A percentile compares a stretch with the other conserved stretches of the same genome.
These are phyloP conservation scores for Noctua janthina DNA, from an alignment of 2,888 invertebrate species.

Conservation along the genomic window DNA sequence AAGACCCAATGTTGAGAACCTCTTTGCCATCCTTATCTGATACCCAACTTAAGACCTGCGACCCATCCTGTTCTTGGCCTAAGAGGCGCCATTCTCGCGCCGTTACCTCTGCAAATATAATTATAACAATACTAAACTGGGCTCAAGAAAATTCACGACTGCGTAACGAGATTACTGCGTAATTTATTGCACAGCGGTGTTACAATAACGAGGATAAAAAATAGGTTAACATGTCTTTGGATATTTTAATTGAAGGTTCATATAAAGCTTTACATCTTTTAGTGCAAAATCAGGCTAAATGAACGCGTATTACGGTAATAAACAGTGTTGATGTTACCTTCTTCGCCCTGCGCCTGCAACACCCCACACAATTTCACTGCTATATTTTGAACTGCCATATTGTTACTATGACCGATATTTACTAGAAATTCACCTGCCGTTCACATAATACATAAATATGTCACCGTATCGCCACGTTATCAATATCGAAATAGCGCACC, in stretches of 20 bases:
- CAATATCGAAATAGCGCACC: slow-evolving; percentile 73
- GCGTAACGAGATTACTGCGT: slow-evolving; percentile 24
- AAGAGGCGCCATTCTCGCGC: slow-evolving; percentile 95
- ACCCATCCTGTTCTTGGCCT: slow-evolving; percentile 95
- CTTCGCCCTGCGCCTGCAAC: slow-evolving; percentile 85
- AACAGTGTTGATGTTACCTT: slow-evolving; percentile 80
- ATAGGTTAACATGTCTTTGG: neutral
- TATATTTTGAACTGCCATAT: slow-evolving; percentile 88
- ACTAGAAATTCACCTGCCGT: slow-evolving; percentile 70
- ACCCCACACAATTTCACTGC: slow-evolving; percentile 91
- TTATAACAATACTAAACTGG: slow-evolving; percentile 16
- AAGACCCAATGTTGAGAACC: slow-evolving; percentile 90
- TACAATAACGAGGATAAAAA: neutral
- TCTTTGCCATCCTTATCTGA: slow-evolving; percentile 76
- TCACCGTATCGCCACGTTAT: slow-evolving; percentile 75
- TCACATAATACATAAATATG: slow-evolving; percentile 69
- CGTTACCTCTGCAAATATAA: slow-evolving; percentile 87
- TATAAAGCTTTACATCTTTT: neutral
- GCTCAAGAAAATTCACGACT: neutral
- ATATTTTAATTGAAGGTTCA: slow-evolving; percentile 9
- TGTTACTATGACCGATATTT: slow-evolving; percentile 71
- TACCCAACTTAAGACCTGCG: slow-evolving; percentile 93
- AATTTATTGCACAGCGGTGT: slow-evolving; percentile 6
- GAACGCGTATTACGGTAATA: slow-evolving; percentile 49
- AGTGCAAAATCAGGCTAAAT: slow-evolving; percentile 16